Conservation (phyloP, 2,888 invertebrate species). For the Limenitis camilla region DNA sequence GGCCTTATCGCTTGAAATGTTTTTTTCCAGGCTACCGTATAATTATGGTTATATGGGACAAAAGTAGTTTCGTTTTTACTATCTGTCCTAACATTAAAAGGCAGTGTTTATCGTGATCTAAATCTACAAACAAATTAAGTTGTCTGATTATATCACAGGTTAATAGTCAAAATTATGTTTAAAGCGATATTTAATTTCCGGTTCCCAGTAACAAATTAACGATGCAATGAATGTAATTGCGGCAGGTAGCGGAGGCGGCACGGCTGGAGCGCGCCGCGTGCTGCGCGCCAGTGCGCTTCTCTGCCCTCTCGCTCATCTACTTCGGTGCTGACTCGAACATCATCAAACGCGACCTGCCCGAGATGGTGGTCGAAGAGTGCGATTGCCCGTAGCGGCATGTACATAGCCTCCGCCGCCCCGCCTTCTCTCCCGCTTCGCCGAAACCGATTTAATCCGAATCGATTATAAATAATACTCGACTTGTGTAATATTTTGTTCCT, state of each 20-base stretch:
- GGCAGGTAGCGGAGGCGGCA: conserved; percentile 91
- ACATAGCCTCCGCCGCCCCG: conserved; percentile 46
- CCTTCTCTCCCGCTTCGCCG: conserved; percentile 45
- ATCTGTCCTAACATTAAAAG: too few relatives aligned
- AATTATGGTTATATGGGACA: too few relatives aligned
- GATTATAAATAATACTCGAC: conserved; percentile 72
- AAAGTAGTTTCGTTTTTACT: too few relatives aligned
- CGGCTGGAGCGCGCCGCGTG: conserved; percentile 92
- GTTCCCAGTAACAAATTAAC: too few relatives aligned
- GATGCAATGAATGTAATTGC: background rate
- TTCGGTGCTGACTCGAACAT: conserved; percentile 92
- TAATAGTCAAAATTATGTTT: background rate
- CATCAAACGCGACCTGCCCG: conserved; percentile 93
- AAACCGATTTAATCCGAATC: conserved; percentile 69
- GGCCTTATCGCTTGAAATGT: too few relatives aligned
- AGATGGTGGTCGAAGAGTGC: conserved; percentile 97
- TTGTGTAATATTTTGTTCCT: conserved; percentile 74
- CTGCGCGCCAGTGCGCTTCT: conserved; percentile 93
- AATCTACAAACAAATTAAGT: background rate
- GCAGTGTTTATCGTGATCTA: background rate
- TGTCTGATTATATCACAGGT: background rate
- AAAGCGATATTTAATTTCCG: background rate
- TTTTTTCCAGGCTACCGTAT: too few relatives aligned
- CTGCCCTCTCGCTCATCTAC: conserved; percentile 93
- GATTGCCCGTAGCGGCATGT: conserved; percentile 85